A percentile compares a stretch with the other conserved stretches of the same genome.
phyloP scores from a whole-genome alignment of 2,888 invertebrate genomes.

The Boloria euphrosyne region DNA sequence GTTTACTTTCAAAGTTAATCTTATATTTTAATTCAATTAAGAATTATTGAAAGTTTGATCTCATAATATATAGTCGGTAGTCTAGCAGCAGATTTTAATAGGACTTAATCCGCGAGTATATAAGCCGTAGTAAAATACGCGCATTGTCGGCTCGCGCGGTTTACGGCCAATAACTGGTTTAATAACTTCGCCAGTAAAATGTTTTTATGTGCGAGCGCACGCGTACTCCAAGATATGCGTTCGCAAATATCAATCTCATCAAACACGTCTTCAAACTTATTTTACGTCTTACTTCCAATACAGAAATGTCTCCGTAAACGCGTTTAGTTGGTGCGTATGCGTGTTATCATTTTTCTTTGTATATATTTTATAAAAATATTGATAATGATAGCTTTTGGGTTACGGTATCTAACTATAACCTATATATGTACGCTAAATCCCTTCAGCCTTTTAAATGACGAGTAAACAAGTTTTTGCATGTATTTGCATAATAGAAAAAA shows the following conservation, averaged over 20 bases:
- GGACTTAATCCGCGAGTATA: conserved; percentile 31
- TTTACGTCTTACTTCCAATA: background rate
- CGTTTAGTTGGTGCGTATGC: background rate
- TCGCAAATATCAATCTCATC: conserved; percentile 14
- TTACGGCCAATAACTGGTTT: conserved; percentile 59
- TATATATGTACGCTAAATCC: too few species aligned
- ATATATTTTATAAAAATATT: too few species aligned
- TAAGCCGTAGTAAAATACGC: conserved; percentile 51
- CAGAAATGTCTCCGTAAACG: background rate
- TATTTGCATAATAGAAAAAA: too few species aligned
- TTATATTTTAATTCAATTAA: too few species aligned
- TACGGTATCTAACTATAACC: too few species aligned
- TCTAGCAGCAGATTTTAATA: conserved; percentile 27
- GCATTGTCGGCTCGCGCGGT: conserved; percentile 48
- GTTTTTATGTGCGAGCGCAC: conserved; percentile 48
- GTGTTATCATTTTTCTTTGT: too few species aligned
- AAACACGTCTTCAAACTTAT: conserved; percentile 11
- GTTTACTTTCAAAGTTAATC: too few species aligned
- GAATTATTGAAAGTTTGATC: background rate
- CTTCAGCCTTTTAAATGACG: too few species aligned
- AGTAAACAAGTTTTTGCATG: too few species aligned
- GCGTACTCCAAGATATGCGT: conserved; percentile 20
- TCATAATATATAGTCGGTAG: background rate
- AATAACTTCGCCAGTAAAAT: conserved; percentile 59
- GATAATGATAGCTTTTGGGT: too few species aligned